Evolutionary conservation across 2,888 invertebrate genomes (phyloP).

Genomic region (Philaethria dido): DNA sequence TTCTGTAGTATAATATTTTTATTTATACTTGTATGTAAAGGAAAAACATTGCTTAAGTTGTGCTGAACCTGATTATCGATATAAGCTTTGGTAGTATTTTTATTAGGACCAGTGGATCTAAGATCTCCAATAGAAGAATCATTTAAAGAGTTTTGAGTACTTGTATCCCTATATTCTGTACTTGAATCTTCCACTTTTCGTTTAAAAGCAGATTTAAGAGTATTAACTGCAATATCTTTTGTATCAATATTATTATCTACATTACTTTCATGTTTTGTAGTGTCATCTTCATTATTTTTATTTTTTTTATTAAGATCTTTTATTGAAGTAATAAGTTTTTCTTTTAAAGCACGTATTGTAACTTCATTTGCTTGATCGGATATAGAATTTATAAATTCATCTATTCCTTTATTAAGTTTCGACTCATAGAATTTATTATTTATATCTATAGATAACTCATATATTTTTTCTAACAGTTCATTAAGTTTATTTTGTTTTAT

Average conservation of each 20-base stretch:
- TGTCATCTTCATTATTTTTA: neutral
- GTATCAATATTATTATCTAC: neutral
- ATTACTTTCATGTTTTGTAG: neutral
- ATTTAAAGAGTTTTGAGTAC: neutral
- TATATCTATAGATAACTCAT: conserved; percentile 43
- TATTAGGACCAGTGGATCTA: neutral
- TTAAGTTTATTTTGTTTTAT: conserved; percentile 51
- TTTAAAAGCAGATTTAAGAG: conserved; percentile 1
- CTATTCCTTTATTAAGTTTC: conserved; percentile 51
- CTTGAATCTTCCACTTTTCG: neutral
- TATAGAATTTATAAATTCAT: conserved; percentile 52
- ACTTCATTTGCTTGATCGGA: conserved; percentile 43
- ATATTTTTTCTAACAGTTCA: conserved; percentile 54
- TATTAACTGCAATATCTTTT: conserved; percentile 7
- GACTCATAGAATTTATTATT: conserved; percentile 46
- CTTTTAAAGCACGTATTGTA: conserved; percentile 49
- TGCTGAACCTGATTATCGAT: conserved; percentile 27
- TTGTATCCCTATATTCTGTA: neutral
- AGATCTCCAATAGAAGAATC: neutral
- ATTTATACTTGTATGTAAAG: conserved; percentile 14
- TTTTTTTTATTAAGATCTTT: conserved; percentile 44
- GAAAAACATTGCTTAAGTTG: conserved; percentile 17
- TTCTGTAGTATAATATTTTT: neutral
- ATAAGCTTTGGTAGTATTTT: neutral
- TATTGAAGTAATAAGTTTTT: conserved; percentile 53